Base-by-base conservation (phyloP, 2,797 vertebrate genomes). In the Sylvilagus floridanus region DNA sequence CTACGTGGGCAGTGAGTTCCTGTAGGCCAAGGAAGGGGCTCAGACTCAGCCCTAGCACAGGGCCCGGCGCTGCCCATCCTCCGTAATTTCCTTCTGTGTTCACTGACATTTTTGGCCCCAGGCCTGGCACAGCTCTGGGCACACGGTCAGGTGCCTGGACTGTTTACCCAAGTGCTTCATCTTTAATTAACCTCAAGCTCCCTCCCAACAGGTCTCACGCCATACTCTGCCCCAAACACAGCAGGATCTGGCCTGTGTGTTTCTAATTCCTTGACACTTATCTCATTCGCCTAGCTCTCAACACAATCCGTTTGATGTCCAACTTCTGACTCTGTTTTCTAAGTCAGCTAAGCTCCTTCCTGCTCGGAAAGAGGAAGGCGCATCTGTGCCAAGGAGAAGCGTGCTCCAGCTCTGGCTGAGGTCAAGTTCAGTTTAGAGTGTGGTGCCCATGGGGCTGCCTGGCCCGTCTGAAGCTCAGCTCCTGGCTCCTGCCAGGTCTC, bases 261-360 rank as follows among this genome's bases (percentile, higher is more conserved):
- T 96, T 97, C 95, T 96, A 96, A 97, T 97, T 97, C 97, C 90
- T 97, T 96, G 94, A 96, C 96, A 97, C 97, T 97, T 96, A 97
- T 97, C 97, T 97, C 96, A 97, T 97, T 88, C 86, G 69, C 93
- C 89, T 72, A 93, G 88, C 3, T 17, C 94, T 95, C 94, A 9
- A 32, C 86, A 79, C 11, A 13, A 93, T 93, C 86, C 22, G 95
- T 97, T 96, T 96, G 95, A 97, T 93, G 96, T 96, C 94, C 95
- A 90, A 93, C 86, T 93, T 95, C 94, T 90, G 88, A 96, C 94
- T 73, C 90, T 84, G 85, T 88, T 92, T 96, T 95, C 32, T 95
- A 96, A 93, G 90, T 94, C 92, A 86, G 94, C 88, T 95, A 95
- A 97, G 93, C 83, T 78, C 95, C 72, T 94, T 97, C 94, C 88